These are phyloP conservation scores for Patella pellucida DNA, from an alignment of 2,888 invertebrate species.

Conservation along the genomic window DNA sequence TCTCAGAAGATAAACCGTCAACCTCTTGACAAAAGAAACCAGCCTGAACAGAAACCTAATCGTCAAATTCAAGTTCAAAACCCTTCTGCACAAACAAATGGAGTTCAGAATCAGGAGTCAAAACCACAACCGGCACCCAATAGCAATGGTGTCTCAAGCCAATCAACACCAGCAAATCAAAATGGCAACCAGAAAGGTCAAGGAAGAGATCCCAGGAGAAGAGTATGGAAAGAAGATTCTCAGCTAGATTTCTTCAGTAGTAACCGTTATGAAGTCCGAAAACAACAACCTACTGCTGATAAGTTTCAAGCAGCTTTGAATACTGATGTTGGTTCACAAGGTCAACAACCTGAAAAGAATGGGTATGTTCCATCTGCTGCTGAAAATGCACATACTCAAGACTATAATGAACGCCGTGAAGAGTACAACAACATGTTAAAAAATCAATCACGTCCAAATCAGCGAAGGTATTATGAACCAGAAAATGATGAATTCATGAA, in stretches of 20 bases:
- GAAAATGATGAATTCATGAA: constrained; percentile 4
- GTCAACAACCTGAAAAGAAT: background rate
- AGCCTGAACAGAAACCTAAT: too few species aligned
- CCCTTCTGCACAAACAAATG: too few species aligned
- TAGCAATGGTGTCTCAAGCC: too few species aligned
- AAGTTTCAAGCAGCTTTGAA: background rate
- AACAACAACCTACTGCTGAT: background rate
- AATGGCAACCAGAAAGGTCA: background rate
- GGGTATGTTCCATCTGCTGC: background rate
- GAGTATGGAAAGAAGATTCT: constrained; percentile 2
- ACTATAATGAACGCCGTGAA: background rate
- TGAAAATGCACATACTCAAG: background rate
- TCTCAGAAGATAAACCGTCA: too few species aligned
- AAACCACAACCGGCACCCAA: too few species aligned
- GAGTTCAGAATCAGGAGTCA: too few species aligned
- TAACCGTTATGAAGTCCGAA: background rate
- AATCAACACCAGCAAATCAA: background rate
- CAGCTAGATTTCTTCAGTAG: constrained; percentile 4
- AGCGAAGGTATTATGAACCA: background rate
- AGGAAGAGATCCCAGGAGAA: background rate
- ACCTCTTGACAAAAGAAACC: too few species aligned
- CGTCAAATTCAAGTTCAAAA: too few species aligned
- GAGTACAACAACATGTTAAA: background rate
- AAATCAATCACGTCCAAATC: background rate
- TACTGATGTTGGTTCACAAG: background rate